Evolutionary conservation across 2,113 vertebrate species (phyloP).

Genomic region (Pterophyllum scalare): DNA sequence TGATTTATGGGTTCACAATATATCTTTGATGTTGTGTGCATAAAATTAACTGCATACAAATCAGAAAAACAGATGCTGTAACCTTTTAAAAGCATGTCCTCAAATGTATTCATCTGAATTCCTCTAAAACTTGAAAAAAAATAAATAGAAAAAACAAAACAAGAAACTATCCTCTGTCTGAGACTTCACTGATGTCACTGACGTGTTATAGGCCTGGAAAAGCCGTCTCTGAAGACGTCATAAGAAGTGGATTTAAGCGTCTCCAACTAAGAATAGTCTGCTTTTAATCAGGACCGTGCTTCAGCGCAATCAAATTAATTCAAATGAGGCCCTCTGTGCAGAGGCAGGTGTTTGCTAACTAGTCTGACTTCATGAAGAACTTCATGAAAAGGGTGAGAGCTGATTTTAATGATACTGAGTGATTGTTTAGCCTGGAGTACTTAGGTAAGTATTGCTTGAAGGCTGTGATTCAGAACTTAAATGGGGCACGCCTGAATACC

Average conservation of each 20-base stretch:
- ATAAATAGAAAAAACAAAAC: not conserved
- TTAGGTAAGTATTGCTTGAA: slow-evolving; percentile 57
- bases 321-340: slow-evolving; percentile 27
- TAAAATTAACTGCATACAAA: not conserved
- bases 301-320: slow-evolving; percentile 15
- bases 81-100: not conserved
- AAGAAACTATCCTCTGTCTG: not conserved
- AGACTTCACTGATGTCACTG: not conserved
- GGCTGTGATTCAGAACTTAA: slow-evolving; percentile 52
- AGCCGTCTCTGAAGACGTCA: not conserved
- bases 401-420: slow-evolving; percentile 10
- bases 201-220: not conserved
- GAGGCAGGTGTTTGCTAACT: slow-evolving; percentile 14
- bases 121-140: not conserved
- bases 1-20: not conserved
- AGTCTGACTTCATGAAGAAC: slow-evolving; percentile 15
- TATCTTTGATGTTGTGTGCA: not conserved
- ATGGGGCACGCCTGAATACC: slow-evolving; percentile 54
- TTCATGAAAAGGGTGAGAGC: slow-evolving; percentile 26
- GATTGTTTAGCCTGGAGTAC: slow-evolving; percentile 21
- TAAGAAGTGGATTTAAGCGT: not conserved
- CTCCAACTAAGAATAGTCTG: not conserved
- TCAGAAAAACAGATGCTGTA: not conserved
- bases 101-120: not conserved
- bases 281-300: slow-evolving; percentile 35